Percentiles rank a stretch among this genome's conserved stretches.
Evolutionary conservation across 1,140 invertebrate genomes (phyloP).

Genomic region (Steinernema feltiae): DNA sequence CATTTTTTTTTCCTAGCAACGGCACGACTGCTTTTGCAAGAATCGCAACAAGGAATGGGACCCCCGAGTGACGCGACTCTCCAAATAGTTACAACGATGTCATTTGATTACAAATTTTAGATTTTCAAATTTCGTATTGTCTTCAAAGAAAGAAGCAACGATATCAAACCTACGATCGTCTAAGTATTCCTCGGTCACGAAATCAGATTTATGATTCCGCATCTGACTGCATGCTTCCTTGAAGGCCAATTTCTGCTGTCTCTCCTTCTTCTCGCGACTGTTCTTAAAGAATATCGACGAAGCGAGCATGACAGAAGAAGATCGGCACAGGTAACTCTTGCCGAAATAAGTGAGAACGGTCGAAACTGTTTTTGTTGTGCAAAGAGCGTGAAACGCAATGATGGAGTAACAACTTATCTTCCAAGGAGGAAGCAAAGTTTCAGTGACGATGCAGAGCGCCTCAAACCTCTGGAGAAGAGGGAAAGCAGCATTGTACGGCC

Average conservation of each 20-base stretch:
- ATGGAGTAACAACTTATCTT: background rate
- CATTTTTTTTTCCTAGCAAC: no score
- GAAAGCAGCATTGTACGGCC: background rate
- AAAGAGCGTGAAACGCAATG: background rate
- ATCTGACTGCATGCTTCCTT: slow-evolving; percentile 21
- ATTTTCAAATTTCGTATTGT: background rate
- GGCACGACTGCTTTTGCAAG: no score
- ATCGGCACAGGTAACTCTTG: no score
- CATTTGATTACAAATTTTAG: no score
- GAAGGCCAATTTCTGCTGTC: slow-evolving; percentile 17
- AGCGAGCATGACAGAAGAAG: slow-evolving; percentile 20
- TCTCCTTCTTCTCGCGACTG: background rate
- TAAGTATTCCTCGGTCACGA: slow-evolving; percentile 21
- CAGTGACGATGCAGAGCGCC: background rate
- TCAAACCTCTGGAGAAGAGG: background rate
- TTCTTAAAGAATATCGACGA: slow-evolving; percentile 31
- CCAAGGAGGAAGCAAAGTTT: background rate
- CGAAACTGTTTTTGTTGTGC: background rate
- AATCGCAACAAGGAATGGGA: no score
- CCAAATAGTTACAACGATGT: no score
- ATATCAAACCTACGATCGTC: slow-evolving; percentile 14
- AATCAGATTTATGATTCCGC: slow-evolving; percentile 13
- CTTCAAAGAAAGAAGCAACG: background rate
- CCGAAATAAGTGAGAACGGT: background rate
- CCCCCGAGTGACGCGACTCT: no score